Conservation (phyloP, 2,797 vertebrate species). For the Enteromius paludinosus region DNA sequence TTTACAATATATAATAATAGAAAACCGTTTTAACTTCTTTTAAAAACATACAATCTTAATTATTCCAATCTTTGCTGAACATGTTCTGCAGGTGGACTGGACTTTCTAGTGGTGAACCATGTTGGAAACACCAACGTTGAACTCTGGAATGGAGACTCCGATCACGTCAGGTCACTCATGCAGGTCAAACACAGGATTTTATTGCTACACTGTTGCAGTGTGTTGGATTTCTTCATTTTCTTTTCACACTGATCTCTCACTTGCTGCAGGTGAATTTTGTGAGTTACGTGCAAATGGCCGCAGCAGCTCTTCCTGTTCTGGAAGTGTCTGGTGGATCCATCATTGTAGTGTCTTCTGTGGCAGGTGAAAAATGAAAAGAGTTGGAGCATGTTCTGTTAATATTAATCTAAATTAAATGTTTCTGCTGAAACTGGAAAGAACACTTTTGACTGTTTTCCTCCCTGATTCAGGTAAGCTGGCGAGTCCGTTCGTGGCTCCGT, state of each 20-base stretch:
- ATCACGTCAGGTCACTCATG: conserved; percentile 74
- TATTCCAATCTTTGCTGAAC: background rate
- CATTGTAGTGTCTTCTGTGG: conserved; percentile 70
- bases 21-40: background rate
- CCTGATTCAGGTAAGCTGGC: conserved; percentile 69
- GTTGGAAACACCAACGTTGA: conserved; percentile 67
- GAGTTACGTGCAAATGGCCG: conserved; percentile 68
- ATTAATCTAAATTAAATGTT: background rate
- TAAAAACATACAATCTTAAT: background rate
- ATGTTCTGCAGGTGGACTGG: conserved; percentile 71
- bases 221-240: background rate
- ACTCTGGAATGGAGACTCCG: conserved; percentile 67
- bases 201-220: background rate
- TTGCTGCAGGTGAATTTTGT: conserved; percentile 72
- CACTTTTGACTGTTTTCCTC: background rate
- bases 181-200: conserved; percentile 71
- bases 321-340: conserved; percentile 67
- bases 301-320: conserved; percentile 67
- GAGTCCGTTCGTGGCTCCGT: conserved; percentile 69
- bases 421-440: background rate
- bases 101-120: conserved; percentile 79
- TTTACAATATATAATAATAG: background rate
- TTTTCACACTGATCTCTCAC: conserved; percentile 25
- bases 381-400: background rate
- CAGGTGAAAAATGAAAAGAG: conserved; percentile 27